phyloP scores from a whole-genome alignment of 2,888 invertebrate genomes.

The Bellardia pandia region DNA sequence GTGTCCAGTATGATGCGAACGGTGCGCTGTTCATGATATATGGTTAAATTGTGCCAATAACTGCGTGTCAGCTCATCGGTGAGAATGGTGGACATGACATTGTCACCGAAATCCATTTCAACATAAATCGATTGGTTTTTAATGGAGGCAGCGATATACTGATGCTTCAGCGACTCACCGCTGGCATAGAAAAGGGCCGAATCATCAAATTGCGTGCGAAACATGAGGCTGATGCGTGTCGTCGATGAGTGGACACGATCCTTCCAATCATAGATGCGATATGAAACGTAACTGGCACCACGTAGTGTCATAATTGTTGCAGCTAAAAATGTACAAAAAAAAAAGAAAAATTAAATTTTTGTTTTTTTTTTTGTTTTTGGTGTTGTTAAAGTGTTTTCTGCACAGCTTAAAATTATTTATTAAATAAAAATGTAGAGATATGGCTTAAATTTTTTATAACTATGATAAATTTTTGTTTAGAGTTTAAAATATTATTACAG shows the following conservation, averaged over 20 bases:
- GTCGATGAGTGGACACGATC: slow-evolving; percentile 94
- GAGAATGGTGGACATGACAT: slow-evolving; percentile 88
- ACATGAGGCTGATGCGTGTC: slow-evolving; percentile 94
- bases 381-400: neutral
- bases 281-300: slow-evolving; percentile 96
- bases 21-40: slow-evolving; percentile 90
- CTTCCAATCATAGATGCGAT: slow-evolving; percentile 96
- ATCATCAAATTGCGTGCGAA: slow-evolving; percentile 95
- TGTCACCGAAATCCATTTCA: slow-evolving; percentile 94
- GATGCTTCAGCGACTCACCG: slow-evolving; percentile 93
- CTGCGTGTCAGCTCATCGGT: slow-evolving; percentile 90
- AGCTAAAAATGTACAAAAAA: slow-evolving; percentile 85
- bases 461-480: neutral
- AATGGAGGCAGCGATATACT: slow-evolving; percentile 95
- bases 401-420: neutral
- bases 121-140: slow-evolving; percentile 92
- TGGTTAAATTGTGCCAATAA: slow-evolving; percentile 95
- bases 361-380: neutral
- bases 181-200: slow-evolving; percentile 97
- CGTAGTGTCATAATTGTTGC: slow-evolving; percentile 93
- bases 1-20: slow-evolving; percentile 91
- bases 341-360: no score
- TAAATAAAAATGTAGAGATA: no score
- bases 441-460: neutral
- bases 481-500: neutral